A percentile compares a stretch with the other conserved stretches of the same genome.
Evolutionary conservation across 1,140 invertebrate genomes (phyloP).

Genomic region (Camponotus floridanus): DNA sequence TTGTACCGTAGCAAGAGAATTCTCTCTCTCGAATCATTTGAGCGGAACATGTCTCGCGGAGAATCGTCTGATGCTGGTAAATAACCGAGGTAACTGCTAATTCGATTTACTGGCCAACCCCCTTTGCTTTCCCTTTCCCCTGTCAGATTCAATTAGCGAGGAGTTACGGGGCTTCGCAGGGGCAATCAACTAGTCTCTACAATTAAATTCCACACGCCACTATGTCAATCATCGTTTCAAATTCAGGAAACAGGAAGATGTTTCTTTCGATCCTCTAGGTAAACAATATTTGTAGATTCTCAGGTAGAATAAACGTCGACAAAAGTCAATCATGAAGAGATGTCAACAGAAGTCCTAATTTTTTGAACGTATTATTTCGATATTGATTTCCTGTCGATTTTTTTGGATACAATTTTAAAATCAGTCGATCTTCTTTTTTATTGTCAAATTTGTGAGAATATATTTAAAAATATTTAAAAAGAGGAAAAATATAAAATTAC

Average conservation of each 20-base stretch:
- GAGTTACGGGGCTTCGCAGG: slow-evolving; percentile 68
- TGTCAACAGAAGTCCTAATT: not conserved
- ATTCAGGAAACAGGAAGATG: slow-evolving; percentile 23
- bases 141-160: slow-evolving; percentile 72
- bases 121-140: slow-evolving; percentile 1
- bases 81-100: slow-evolving; percentile 74
- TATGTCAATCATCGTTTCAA: slow-evolving; percentile 55
- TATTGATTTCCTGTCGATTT: no score
- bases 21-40: slow-evolving; percentile 44
- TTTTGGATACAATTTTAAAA: not conserved
- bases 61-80: slow-evolving; percentile 72
- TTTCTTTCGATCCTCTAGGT: not conserved
- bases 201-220: slow-evolving; percentile 66
- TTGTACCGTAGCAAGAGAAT: slow-evolving; percentile 36
- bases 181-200: slow-evolving; percentile 67
- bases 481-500: not conserved
- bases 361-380: no score
- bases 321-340: not conserved
- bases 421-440: not conserved
- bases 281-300: slow-evolving; percentile 46
- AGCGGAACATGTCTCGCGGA: slow-evolving; percentile 58
- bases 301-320: not conserved
- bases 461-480: not conserved
- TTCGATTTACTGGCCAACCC: slow-evolving; percentile 68
- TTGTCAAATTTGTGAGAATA: not conserved